A percentile compares a stretch with the other conserved stretches of the same genome.
These are phyloP conservation scores for Augochlorella aurata DNA, from an alignment of 2,888 invertebrate species.

Conservation along the genomic window DNA sequence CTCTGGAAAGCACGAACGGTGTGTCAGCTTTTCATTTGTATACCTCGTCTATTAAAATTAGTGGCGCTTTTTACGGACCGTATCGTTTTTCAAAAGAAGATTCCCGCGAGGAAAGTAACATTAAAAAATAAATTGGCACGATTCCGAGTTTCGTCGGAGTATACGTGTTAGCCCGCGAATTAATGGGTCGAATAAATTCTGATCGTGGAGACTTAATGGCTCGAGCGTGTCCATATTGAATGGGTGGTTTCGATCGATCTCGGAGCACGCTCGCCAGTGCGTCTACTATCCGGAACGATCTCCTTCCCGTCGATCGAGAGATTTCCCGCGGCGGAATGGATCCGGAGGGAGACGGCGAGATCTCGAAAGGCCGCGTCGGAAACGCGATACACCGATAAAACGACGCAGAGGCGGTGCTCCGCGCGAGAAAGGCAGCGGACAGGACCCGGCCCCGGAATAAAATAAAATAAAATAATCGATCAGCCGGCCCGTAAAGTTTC, in stretches of 20 bases:
- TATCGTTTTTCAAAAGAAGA: neutral
- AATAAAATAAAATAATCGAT: conserved; percentile 78
- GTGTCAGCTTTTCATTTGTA: neutral
- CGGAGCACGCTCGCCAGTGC: neutral
- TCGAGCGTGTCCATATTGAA: neutral
- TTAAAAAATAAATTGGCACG: neutral
- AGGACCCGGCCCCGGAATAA: conserved; percentile 60
- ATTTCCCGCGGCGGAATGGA: conserved; percentile 38
- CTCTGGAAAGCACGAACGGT: neutral
- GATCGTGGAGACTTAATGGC: neutral
- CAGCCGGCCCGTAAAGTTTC: conserved; percentile 74
- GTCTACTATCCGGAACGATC: conserved; percentile 32
- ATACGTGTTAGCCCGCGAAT: neutral
- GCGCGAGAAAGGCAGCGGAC: conserved; percentile 43
- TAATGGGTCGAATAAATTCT: neutral
- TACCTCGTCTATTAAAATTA: neutral
- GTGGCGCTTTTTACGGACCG: neutral
- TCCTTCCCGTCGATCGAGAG: conserved; percentile 33
- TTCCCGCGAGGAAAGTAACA: neutral
- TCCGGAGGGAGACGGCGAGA: conserved; percentile 29
- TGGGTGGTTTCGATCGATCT: neutral
- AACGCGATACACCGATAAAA: conserved; percentile 71
- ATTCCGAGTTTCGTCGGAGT: neutral
- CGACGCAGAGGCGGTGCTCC: conserved; percentile 42
- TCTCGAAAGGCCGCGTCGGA: conserved; percentile 56